Evolutionary conservation across 1,140 invertebrate genomes (phyloP).

Genomic region (Schlechtendalia chinensis): DNA sequence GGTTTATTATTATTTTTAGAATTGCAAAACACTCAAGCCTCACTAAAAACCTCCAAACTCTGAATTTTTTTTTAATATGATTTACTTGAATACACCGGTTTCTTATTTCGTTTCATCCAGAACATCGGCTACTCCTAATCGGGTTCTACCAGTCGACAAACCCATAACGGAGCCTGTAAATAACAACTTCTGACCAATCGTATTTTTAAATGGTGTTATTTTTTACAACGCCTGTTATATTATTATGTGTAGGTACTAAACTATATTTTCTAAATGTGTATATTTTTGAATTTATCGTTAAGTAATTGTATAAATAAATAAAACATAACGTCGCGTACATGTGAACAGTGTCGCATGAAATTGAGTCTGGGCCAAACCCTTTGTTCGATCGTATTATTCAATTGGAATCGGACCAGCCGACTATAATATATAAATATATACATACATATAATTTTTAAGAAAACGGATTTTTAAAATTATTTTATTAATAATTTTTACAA

Average conservation of each 20-base stretch:
- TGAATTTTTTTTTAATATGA: constrained; percentile 37
- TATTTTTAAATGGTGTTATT: constrained; percentile 36
- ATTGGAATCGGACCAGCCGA: constrained; percentile 10
- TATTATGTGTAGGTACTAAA: neutral
- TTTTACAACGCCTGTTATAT: neutral
- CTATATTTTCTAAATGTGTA: neutral
- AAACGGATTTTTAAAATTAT: constrained; percentile 23
- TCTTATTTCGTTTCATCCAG: constrained; percentile 47
- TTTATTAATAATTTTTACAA: neutral
- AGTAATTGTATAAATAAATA: constrained; percentile 4
- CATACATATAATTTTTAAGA: neutral
- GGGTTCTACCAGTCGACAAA: constrained; percentile 34
- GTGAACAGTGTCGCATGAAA: constrained; percentile 3
- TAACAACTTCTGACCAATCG: constrained; percentile 46
- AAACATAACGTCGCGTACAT: constrained; percentile 31
- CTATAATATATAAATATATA: neutral
- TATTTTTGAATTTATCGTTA: constrained; percentile 7
- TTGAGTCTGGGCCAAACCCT: constrained; percentile 21
- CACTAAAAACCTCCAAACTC: constrained; percentile 48
- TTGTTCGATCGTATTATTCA: neutral
- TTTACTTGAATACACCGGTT: constrained; percentile 44
- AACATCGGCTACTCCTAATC: constrained; percentile 44
- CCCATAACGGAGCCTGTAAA: constrained; percentile 41
- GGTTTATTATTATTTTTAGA: constrained; percentile 45
- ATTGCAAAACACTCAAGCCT: constrained; percentile 47